Conservation (phyloP, 2,113 vertebrate species). For the Prinia subflava region DNA sequence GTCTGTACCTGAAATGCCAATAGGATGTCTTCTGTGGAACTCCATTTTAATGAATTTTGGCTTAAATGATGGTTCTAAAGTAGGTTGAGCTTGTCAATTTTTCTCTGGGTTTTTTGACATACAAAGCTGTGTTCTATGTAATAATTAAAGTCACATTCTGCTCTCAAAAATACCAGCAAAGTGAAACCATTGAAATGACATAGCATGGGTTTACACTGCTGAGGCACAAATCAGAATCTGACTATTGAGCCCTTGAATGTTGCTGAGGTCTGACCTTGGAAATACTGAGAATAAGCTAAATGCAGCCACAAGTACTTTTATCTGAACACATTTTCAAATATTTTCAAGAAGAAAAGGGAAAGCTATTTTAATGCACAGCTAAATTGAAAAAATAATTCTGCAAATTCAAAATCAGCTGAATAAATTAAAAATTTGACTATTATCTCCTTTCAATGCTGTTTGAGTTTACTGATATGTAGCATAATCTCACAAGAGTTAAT, state of each 20-base stretch:
- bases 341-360: background rate
- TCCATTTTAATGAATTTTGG: constrained; percentile 3
- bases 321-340: background rate
- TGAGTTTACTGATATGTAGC: background rate
- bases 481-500: background rate
- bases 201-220: background rate
- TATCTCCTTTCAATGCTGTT: background rate
- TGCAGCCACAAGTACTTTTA: background rate
- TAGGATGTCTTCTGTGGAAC: background rate
- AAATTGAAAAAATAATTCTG: background rate
- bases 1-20: background rate
- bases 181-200: background rate
- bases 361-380: background rate
- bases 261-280: background rate
- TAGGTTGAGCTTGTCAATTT: background rate
- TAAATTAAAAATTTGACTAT: background rate
- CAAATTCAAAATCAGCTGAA: background rate
- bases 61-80: background rate
- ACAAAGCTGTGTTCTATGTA: background rate
- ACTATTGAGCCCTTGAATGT: background rate
- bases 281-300: background rate
- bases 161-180: background rate
- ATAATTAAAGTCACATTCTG: background rate
- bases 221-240: background rate
- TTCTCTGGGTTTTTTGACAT: background rate